phyloP scores from a whole-genome alignment of 2,113 vertebrate genomes.

The Pheucticus melanocephalus region DNA sequence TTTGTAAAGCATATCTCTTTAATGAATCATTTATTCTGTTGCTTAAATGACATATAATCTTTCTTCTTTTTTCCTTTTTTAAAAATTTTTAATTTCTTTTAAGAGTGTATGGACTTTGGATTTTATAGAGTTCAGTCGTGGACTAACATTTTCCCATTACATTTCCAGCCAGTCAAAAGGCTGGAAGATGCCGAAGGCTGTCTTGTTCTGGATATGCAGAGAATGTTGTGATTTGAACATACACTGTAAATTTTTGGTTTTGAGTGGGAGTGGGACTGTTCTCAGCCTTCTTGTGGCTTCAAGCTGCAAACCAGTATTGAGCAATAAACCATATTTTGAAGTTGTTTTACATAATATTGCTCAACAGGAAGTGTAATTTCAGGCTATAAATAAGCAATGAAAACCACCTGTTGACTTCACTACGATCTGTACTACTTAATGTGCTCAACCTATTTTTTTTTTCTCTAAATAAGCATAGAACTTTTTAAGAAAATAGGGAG shows the following conservation, averaged over 20 bases:
- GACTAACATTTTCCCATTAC: not conserved
- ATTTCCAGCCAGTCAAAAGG: not conserved
- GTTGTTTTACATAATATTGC: not conserved
- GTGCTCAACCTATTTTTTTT: not conserved
- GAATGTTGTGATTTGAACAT: not conserved
- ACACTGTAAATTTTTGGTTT: not conserved
- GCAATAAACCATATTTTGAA: not conserved
- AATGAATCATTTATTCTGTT: not conserved
- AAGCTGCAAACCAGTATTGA: not conserved
- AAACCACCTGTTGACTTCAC: not conserved
- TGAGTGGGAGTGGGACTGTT: not conserved
- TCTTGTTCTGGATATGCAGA: not conserved
- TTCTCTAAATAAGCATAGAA: not conserved
- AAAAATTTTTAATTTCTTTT: not conserved
- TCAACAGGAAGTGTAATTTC: not conserved
- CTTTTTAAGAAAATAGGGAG: not conserved
- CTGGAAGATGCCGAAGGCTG: not conserved
- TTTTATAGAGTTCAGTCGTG: not conserved
- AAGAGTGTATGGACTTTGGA: not conserved
- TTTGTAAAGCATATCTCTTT: not conserved
- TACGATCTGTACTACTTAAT: not conserved
- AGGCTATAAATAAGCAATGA: not conserved
- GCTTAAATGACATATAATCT: not conserved
- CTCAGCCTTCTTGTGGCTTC: not conserved
- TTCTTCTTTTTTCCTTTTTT: not conserved